Base-by-base conservation (phyloP, 2,797 vertebrate species). In the Cephalopachus bancanus region DNA sequence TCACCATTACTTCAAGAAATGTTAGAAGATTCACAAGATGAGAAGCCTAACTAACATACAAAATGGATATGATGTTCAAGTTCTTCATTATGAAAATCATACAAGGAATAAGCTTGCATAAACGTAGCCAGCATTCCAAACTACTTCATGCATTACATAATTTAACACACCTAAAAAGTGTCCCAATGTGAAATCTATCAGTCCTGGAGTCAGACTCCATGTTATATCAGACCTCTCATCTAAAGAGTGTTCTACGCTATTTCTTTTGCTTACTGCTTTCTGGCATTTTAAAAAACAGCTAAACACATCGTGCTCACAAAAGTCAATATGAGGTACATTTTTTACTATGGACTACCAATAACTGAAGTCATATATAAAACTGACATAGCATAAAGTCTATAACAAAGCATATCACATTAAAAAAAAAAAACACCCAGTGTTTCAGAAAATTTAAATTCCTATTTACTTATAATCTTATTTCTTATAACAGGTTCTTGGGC, bases 81-180 rank as follows among this genome's bases (percentile, higher is more conserved):
- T 91, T 95, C 84, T 95, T 93, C 67, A 89, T 93, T 95, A 89
- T 87, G 74, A 51, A 97, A 93, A 92, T 75, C n/a, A 88, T 17
- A 95, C 3, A 74, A 91, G 67, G n/a, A 83, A 97, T 87, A 11
- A 93, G 51, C 44, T 81, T 83, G 69, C 69, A 96, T 28, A 79
- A 78, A 96, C 95, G 88, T 72, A 67, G 44, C 9, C 75, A 57
- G 62, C 65, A 97, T 83, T 96, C 83, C 89, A 96, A 95, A 81
- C 37, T 72, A 67, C 37, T 67, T 30, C 53, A 79, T 16, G 53
- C 30, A 33, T 76, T 67, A 80, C 22, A 84, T 64, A 94, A 95
- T 51, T 28, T 10, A n/a, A 94, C 37, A 97, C 20, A 96, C 79
- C 19, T 75, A 76, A 79, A 83, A 85, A 94, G 55, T 94, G 81